These are phyloP conservation scores for Pollenia angustigena DNA, from an alignment of 2,888 invertebrate genomes.

Conservation along the genomic window DNA sequence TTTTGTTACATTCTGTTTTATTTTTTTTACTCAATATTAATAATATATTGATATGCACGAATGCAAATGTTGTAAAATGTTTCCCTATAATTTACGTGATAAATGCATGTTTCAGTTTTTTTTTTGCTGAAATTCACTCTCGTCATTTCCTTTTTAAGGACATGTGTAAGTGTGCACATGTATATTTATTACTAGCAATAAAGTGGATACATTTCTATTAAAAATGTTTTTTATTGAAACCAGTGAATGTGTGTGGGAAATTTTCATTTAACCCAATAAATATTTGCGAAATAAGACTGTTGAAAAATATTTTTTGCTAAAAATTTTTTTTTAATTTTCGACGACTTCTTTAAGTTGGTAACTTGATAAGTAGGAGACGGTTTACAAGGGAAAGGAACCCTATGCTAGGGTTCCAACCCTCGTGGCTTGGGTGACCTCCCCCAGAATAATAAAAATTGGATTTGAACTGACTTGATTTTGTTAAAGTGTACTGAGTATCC, in stretches of 20 bases:
- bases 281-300: not conserved
- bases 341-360: too few species aligned
- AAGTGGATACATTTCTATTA: slow-evolving; percentile 67
- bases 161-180: not conserved
- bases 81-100: slow-evolving; percentile 72
- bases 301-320: not conserved
- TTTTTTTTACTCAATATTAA: slow-evolving; percentile 28
- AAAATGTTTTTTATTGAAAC: slow-evolving; percentile 34
- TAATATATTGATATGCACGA: slow-evolving; percentile 69
- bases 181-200: slow-evolving; percentile 46
- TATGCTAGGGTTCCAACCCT: too few species aligned
- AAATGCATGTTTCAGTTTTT: slow-evolving; percentile 67
- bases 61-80: slow-evolving; percentile 71
- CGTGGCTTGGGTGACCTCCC: too few species aligned
- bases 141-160: slow-evolving; percentile 48
- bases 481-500: too few species aligned
- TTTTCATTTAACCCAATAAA: not conserved
- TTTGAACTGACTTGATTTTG: too few species aligned
- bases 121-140: slow-evolving; percentile 3
- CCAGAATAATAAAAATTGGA: too few species aligned
- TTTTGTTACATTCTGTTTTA: slow-evolving; percentile 27
- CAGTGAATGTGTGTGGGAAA: not conserved
- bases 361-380: too few species aligned
- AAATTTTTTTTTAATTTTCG: not conserved
- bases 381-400: too few species aligned